Evolutionary conservation across 2,797 vertebrate species (phyloP).

Genomic region (Ciconia nigra): DNA sequence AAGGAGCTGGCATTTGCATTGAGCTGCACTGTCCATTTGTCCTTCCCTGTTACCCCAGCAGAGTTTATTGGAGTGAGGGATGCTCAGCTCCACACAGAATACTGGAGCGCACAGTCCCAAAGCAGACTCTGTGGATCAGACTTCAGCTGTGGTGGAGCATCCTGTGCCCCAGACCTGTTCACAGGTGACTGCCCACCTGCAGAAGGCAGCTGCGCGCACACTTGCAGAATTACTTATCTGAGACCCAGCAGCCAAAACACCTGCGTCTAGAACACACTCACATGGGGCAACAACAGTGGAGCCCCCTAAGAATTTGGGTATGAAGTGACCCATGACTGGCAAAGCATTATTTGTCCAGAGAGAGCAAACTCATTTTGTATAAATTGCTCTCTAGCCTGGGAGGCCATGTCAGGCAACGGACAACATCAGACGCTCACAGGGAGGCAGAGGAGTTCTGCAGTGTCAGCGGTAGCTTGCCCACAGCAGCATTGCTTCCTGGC

Average conservation of each 20-base stretch:
- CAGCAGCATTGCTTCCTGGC: not conserved
- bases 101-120: not conserved
- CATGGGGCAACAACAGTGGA: not conserved
- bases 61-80: not conserved
- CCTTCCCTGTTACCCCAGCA: not conserved
- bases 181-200: not conserved
- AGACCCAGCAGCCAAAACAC: not conserved
- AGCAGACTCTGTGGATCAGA: not conserved
- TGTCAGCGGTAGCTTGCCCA: not conserved
- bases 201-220: not conserved
- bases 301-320: not conserved
- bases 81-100: not conserved
- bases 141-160: not conserved
- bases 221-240: not conserved
- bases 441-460: not conserved
- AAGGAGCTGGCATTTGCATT: not conserved
- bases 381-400: not conserved
- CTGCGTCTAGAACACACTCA: not conserved
- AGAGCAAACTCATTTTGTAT: not conserved
- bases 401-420: not conserved
- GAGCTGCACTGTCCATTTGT: not conserved
- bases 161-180: not conserved
- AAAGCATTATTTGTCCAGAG: not conserved
- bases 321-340: not conserved
- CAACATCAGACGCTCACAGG: not conserved